phyloP scores from a whole-genome alignment of 1,140 invertebrate species.

The Diorhabda elongata region DNA sequence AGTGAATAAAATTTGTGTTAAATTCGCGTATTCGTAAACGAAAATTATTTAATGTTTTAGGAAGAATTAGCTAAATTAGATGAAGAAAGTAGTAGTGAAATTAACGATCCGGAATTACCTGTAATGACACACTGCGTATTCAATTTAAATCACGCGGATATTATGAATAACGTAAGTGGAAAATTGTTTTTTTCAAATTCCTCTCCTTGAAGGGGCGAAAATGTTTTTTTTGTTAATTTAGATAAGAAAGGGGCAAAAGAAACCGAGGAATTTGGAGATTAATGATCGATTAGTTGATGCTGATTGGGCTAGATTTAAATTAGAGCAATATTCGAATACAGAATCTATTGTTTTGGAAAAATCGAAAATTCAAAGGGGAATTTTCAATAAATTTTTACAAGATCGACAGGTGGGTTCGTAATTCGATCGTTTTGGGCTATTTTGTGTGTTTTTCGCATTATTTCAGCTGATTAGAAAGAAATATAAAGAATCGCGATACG shows the following conservation, averaged over 20 bases:
- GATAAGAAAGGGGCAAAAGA: neutral
- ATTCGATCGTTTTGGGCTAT: too few species aligned
- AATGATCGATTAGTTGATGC: neutral
- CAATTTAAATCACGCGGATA: conserved; percentile 61
- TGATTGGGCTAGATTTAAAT: neutral
- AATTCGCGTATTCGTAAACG: neutral
- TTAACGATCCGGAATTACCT: conserved; percentile 48
- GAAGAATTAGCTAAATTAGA: conserved; percentile 51
- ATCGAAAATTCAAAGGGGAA: neutral
- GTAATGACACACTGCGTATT: conserved; percentile 67
- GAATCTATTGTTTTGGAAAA: neutral
- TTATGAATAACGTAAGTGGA: conserved; percentile 50
- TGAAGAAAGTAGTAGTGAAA: conserved; percentile 30
- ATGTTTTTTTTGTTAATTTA: neutral
- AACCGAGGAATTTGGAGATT: neutral
- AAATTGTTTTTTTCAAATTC: neutral
- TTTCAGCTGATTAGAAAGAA: too few species aligned
- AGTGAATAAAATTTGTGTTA: neutral
- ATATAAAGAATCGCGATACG: too few species aligned
- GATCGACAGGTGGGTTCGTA: neutral
- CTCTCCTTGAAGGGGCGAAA: neutral
- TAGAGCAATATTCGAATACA: neutral
- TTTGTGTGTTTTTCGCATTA: too few species aligned
- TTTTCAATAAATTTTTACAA: neutral
- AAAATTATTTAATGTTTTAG: conserved; percentile 36